Evolutionary conservation across 2,113 vertebrate species (phyloP).

Genomic region (Micronisus gabar): DNA sequence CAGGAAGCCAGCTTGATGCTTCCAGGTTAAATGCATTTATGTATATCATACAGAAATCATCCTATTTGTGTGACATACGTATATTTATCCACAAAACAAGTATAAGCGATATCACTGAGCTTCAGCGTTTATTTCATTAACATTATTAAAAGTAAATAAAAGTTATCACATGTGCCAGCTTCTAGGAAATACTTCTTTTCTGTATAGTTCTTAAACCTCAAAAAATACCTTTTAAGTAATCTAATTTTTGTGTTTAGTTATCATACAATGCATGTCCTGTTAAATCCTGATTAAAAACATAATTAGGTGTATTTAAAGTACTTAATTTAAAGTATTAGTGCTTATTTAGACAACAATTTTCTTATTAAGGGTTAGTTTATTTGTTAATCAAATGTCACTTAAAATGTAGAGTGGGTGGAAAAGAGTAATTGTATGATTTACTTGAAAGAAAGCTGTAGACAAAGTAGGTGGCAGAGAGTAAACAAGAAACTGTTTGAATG

Average conservation of each 20-base stretch:
- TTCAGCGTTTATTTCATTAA: not conserved
- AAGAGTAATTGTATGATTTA: conserved; percentile 43
- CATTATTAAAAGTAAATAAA: not conserved
- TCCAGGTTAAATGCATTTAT: not conserved
- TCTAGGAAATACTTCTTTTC: not conserved
- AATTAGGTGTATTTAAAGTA: conserved; percentile 54
- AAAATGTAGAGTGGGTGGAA: conserved; percentile 30
- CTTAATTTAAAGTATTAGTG: conserved; percentile 45
- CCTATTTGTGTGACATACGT: not conserved
- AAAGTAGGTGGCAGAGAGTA: conserved; percentile 27
- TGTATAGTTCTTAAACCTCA: not conserved
- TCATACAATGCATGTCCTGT: conserved; percentile 2
- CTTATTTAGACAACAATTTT: conserved; percentile 62
- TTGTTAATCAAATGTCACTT: conserved; percentile 50
- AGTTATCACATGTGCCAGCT: not conserved
- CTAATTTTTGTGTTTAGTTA: conserved; percentile 19
- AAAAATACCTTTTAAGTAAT: not conserved
- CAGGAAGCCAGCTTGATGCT: not conserved
- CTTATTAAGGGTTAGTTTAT: conserved; percentile 48
- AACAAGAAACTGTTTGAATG: conserved; percentile 10
- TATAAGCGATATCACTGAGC: not conserved
- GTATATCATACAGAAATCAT: not conserved
- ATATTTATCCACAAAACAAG: not conserved
- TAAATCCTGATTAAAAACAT: conserved; percentile 49
- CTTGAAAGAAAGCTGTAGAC: conserved; percentile 44